Conservation (phyloP, 1,140 invertebrate genomes). For the Bilobella aurantiaca region DNA sequence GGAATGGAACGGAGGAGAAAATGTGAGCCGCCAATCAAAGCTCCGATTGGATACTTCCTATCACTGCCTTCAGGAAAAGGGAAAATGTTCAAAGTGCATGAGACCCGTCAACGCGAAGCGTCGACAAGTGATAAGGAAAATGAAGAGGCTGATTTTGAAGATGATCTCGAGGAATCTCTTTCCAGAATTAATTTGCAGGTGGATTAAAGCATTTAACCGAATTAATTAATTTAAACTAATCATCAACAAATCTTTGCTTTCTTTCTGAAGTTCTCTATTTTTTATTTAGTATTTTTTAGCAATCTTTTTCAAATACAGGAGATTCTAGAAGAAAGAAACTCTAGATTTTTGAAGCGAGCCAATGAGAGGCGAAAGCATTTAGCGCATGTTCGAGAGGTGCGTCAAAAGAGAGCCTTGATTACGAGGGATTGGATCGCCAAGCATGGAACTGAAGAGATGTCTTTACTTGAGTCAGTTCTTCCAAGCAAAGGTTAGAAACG, state of each 20-base stretch:
- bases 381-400: background rate
- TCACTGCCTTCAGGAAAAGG: background rate
- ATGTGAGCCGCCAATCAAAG: too few relatives aligned
- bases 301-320: too few relatives aligned
- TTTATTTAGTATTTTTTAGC: conserved; percentile 5
- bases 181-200: too few relatives aligned
- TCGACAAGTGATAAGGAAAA: background rate
- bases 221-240: background rate
- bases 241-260: background rate
- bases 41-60: background rate
- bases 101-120: background rate
- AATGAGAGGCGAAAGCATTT: background rate
- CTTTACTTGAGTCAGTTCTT: background rate
- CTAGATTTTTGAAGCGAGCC: background rate
- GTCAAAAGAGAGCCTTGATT: conserved; percentile 1
- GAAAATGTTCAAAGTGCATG: background rate
- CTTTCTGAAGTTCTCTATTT: background rate
- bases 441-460: conserved; percentile 2
- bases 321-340: background rate
- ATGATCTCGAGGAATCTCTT: background rate
- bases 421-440: conserved; percentile 6
- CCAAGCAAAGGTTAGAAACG: conserved; percentile 14
- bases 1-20: too few relatives aligned
- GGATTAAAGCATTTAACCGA: background rate
- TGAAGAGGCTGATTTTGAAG: background rate